phyloP scores from a whole-genome alignment of 2,888 invertebrate species.

The Cotesia congregata region DNA sequence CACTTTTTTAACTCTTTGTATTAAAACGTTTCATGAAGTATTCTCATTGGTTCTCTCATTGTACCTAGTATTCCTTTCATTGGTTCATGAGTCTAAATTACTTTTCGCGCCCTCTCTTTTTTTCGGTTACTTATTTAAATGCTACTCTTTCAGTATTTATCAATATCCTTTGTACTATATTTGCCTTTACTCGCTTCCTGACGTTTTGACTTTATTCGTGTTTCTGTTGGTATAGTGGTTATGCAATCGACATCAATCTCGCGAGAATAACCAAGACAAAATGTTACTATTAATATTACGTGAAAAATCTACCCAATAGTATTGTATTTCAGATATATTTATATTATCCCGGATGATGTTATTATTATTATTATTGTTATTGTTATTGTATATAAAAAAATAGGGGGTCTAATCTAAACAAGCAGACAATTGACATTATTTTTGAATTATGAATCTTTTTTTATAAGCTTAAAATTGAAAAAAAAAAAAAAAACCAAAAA shows the following conservation, averaged over 20 bases:
- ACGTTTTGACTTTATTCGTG: conserved; percentile 52
- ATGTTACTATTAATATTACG: conserved; percentile 53
- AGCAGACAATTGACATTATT: no score
- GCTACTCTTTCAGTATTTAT: conserved; percentile 26
- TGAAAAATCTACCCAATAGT: background rate
- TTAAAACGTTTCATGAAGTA: conserved; percentile 7
- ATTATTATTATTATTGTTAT: background rate
- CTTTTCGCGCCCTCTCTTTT: conserved; percentile 47
- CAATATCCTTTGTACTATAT: conserved; percentile 50
- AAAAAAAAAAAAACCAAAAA: no score
- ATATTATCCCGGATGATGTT: background rate
- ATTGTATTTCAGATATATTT: background rate
- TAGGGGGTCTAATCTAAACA: no score
- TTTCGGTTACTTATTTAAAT: conserved; percentile 34
- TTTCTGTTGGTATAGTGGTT: conserved; percentile 53
- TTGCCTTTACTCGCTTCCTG: conserved; percentile 43
- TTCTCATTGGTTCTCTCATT: conserved; percentile 51
- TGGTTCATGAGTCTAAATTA: conserved; percentile 46
- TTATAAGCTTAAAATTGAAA: no score
- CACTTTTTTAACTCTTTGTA: conserved; percentile 59
- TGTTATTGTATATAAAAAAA: no score
- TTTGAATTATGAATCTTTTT: no score
- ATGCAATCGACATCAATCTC: conserved; percentile 68
- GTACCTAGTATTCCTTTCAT: conserved; percentile 50
- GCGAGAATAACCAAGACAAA: conserved; percentile 63